A percentile compares a stretch with the other conserved stretches of the same genome.
These are phyloP conservation scores for Ennomos fuscantarius DNA, from an alignment of 2,888 invertebrate genomes.

Conservation along the genomic window DNA sequence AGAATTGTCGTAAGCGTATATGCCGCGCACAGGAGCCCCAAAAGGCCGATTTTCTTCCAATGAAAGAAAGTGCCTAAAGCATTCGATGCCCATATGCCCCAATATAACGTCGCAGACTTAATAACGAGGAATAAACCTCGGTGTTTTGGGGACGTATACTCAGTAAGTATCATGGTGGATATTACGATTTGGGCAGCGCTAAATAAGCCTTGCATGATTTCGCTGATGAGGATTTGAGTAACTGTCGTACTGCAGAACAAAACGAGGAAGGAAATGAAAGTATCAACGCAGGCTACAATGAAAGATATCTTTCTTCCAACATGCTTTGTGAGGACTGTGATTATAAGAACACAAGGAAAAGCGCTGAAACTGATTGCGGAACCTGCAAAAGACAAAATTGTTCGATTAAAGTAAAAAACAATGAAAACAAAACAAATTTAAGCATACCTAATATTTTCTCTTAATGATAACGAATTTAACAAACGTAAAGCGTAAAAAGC, in stretches of 20 bases:
- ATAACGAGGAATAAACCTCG: slow-evolving; percentile 49
- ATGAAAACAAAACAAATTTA: too few relatives aligned
- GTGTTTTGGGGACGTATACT: slow-evolving; percentile 50
- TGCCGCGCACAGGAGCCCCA: slow-evolving; percentile 35
- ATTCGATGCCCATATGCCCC: slow-evolving; percentile 51
- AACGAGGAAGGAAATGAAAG: slow-evolving; percentile 36
- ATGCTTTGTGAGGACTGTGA: slow-evolving; percentile 36
- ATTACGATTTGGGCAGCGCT: slow-evolving; percentile 42
- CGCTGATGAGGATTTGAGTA: slow-evolving; percentile 44
- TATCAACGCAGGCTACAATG: slow-evolving; percentile 31
- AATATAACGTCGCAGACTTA: slow-evolving; percentile 46
- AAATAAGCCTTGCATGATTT: slow-evolving; percentile 45
- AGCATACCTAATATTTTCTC: too few relatives aligned
- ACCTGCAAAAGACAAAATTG: slow-evolving; percentile 23
- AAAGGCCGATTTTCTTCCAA: slow-evolving; percentile 46
- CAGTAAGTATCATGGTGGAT: slow-evolving; percentile 43
- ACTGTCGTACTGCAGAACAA: slow-evolving; percentile 44
- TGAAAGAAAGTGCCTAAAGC: slow-evolving; percentile 48
- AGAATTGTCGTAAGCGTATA: slow-evolving; percentile 35
- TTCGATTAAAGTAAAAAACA: too few relatives aligned
- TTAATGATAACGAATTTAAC: background rate
- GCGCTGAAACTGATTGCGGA: slow-evolving; percentile 35
- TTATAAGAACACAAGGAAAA: slow-evolving; percentile 45
- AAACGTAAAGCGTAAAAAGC: too few relatives aligned
- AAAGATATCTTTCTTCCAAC: slow-evolving; percentile 44